Base-by-base conservation (phyloP, 2,888 invertebrate genomes). In the Agrilus biguttatus region DNA sequence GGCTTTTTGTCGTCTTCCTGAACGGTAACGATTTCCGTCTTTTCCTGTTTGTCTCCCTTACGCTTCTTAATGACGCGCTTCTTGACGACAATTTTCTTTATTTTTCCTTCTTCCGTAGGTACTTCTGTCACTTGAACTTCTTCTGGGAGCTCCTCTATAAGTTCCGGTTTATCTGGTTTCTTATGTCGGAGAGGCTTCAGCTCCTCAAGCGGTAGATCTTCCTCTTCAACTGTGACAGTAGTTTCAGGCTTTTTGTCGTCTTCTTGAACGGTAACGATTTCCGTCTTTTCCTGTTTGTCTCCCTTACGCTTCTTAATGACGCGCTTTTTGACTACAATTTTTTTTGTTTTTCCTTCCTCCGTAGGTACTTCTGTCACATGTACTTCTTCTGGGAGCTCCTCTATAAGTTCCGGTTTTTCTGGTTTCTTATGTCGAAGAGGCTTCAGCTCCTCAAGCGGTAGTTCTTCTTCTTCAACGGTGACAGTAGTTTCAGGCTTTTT, bases 61-160 rank as follows among this genome's bases (percentile, higher is more conserved):
- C 56, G 58, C 49, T 63, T 69, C 33, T 54, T 59, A n/a, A 61
- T 55, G 3, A 55, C 49, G n/a, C 62, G 56, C 43, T 58, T 65
- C 41, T 56, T 61, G 39, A 50, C 57, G n/a, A 57, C 60, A 48
- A 63, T 59, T 42, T 53, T 49, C 49, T 47, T 46, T 14, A 49
- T 49, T 46, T 56, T 51, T 13, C 52, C 60, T 42, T 51, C 57
- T 47, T 44, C 45, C 40, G 47, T 47, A 21, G 55, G 36, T 12
- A 51, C 47, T 49, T 55, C 51, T 14, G 49, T 59, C 59, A 71
- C 62, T 55, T 65, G 63, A n/a, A 66, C 48, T 23, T 49, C 54
- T 45, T 59, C 53, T 37, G 61, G 55, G 47, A 62, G 51, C 40
- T 63, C 52, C 49, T 68, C 57, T 39, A 49, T 50, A 43, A 46